These are phyloP conservation scores for Hydractinia symbiolongicarpus DNA, from an alignment of 30 jellyfish, hydroid and myxozoan genomes.

Conservation along the genomic window DNA sequence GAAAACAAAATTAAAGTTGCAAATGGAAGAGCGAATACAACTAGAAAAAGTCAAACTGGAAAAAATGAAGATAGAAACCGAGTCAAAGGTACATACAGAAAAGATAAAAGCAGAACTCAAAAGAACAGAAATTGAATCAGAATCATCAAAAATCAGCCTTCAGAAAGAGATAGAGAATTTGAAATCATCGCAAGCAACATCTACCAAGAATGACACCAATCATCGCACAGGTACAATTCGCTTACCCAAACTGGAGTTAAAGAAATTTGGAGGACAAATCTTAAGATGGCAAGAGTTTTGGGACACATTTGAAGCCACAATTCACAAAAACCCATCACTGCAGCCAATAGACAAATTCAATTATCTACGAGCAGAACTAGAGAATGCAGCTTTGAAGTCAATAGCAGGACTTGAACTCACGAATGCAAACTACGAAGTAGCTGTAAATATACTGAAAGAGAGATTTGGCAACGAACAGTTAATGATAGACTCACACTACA, in stretches of 20 bases:
- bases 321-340: too few species aligned
- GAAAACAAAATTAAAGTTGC: background rate
- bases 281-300: conserved; percentile 38
- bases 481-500: conserved; percentile 37
- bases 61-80: background rate
- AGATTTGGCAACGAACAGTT: conserved; percentile 43
- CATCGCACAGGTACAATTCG: too few species aligned
- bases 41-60: conserved; percentile 1
- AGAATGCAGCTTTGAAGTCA: conserved; percentile 30
- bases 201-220: background rate
- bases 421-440: conserved; percentile 26
- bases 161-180: background rate
- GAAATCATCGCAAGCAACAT: background rate
- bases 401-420: conserved; percentile 32
- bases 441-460: conserved; percentile 25
- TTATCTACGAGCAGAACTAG: conserved; percentile 25
- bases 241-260: too few species aligned
- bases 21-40: conserved; percentile 8
- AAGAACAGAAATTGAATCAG: conserved; percentile 30
- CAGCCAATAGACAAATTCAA: conserved; percentile 34
- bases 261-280: too few species aligned
- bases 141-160: conserved; percentile 1
- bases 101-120: conserved; percentile 22
- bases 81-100: conserved; percentile 19
- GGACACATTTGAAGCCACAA: conserved; percentile 39